Evolutionary conservation across 2,888 invertebrate genomes (phyloP).

Genomic region (Drosophila subsilvestris): DNA sequence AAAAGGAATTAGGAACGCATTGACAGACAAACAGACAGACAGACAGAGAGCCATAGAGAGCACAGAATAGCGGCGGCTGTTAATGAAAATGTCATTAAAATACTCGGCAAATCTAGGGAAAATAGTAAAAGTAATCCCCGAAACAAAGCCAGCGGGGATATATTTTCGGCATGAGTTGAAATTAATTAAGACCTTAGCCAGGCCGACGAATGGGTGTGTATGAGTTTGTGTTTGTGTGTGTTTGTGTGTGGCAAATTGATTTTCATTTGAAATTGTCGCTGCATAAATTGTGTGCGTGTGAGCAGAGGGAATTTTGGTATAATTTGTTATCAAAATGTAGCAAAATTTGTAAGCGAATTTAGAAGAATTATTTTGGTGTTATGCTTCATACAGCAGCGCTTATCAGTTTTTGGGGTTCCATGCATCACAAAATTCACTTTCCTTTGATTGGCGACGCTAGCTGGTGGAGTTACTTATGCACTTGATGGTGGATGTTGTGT

Average conservation of each 20-base stretch:
- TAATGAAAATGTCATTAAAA: slow-evolving; percentile 76
- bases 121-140: slow-evolving; percentile 43
- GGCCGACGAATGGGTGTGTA: slow-evolving; percentile 13
- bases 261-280: slow-evolving; percentile 52
- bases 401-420: neutral
- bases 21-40: slow-evolving; percentile 14
- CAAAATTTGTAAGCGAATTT: neutral
- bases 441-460: too few species aligned
- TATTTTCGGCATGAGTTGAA: slow-evolving; percentile 28
- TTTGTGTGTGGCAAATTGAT: slow-evolving; percentile 47
- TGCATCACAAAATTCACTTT: too few species aligned
- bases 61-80: slow-evolving; percentile 51
- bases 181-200: slow-evolving; percentile 59
- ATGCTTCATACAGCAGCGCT: neutral
- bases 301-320: neutral
- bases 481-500: too few species aligned
- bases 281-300: slow-evolving; percentile 8
- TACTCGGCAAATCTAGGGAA: slow-evolving; percentile 37
- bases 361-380: neutral
- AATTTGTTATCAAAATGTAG: too few species aligned
- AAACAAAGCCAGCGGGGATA: slow-evolving; percentile 25
- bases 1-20: slow-evolving; percentile 64
- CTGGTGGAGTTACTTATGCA: too few species aligned
- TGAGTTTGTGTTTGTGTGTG: slow-evolving; percentile 12
- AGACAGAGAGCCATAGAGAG: slow-evolving; percentile 5